Evolutionary conservation across 2,888 invertebrate genomes (phyloP).

Genomic region (Asteroscopus sphinx): DNA sequence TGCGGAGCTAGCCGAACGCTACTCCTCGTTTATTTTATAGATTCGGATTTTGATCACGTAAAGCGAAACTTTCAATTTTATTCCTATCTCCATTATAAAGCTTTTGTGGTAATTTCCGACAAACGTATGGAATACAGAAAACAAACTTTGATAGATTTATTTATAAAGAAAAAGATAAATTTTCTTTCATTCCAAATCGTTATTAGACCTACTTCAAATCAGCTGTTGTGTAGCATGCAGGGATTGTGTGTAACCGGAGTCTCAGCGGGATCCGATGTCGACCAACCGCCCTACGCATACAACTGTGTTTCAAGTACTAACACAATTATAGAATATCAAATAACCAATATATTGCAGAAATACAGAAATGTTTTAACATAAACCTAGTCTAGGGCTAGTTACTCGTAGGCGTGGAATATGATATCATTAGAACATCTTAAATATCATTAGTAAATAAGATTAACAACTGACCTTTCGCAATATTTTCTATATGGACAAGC

Average conservation of each 20-base stretch:
- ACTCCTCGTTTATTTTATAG: conserved; percentile 60
- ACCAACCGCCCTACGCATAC: conserved; percentile 74
- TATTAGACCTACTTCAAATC: conserved; percentile 61
- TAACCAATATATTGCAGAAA: conserved; percentile 61
- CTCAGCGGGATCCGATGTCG: conserved; percentile 74
- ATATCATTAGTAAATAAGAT: conserved; percentile 30
- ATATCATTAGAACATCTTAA: conserved; percentile 46
- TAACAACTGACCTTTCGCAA: conserved; percentile 2
- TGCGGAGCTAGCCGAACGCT: conserved; percentile 52
- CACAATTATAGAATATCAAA: conserved; percentile 63
- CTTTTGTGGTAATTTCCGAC: conserved; percentile 44
- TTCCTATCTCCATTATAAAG: conserved; percentile 57
- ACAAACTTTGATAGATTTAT: conserved; percentile 12
- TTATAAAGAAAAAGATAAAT: conserved; percentile 1
- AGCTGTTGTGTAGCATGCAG: conserved; percentile 69
- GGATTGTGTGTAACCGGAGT: conserved; percentile 82
- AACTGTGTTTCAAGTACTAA: conserved; percentile 63
- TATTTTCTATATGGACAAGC: background rate
- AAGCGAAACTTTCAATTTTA: conserved; percentile 66
- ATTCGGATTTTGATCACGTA: conserved; percentile 69
- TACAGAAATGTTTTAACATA: conserved; percentile 47
- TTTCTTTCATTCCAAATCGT: conserved; percentile 17
- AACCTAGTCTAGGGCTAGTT: conserved; percentile 31
- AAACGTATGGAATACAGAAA: conserved; percentile 32
- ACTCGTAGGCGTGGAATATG: conserved; percentile 33